Percentiles rank a stretch among this genome's conserved stretches.
Conservation (phyloP, 2,113 vertebrate genomes). For the Sminthopsis crassicaudata region DNA sequence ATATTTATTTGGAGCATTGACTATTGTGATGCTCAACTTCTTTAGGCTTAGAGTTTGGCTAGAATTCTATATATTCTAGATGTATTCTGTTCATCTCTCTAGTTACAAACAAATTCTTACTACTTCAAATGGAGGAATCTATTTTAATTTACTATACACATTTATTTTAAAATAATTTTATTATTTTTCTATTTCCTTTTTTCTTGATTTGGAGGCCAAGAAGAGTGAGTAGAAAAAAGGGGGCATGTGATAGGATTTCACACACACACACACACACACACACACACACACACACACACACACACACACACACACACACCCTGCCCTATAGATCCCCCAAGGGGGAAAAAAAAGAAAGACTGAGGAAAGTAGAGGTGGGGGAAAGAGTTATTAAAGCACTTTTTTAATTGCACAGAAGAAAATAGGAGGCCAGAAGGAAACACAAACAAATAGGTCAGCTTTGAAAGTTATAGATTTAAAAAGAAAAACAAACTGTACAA, state of each 20-base stretch:
- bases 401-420: background rate
- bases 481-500: background rate
- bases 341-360: background rate
- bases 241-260: background rate
- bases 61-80: slow-evolving; percentile 75
- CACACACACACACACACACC: too few relatives aligned
- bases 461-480: background rate
- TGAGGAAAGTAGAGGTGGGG: background rate
- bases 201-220: background rate
- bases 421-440: background rate
- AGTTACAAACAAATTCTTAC: background rate
- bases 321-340: too few relatives aligned
- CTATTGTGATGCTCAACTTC: slow-evolving; percentile 80
- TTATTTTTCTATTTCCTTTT: background rate
- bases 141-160: background rate
- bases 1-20: slow-evolving; percentile 83
- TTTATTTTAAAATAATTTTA: background rate
- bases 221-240: background rate
- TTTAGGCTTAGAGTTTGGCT: slow-evolving; percentile 81
- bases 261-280: too few relatives aligned
- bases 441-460: background rate
- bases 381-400: background rate
- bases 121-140: background rate
- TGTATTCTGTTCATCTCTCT: slow-evolving; percentile 72
- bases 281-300: too few relatives aligned